These are phyloP conservation scores for Trachymyrmex cornetzi DNA, from an alignment of 1,140 invertebrate genomes.

Conservation along the genomic window DNA sequence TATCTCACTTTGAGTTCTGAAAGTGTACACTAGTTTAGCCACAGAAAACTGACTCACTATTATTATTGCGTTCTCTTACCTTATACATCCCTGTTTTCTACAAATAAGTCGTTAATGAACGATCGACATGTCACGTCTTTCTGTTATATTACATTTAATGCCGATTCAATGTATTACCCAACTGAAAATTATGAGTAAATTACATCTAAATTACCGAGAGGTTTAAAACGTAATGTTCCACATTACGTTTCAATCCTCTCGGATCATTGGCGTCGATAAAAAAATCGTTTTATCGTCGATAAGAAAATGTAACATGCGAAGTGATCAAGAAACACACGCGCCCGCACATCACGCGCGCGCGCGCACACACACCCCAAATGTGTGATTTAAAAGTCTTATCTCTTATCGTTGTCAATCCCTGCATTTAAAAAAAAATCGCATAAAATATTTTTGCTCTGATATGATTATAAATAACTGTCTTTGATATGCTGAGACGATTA, in stretches of 20 bases:
- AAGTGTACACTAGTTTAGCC: too few relatives aligned
- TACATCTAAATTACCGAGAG: neutral
- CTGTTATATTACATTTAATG: neutral
- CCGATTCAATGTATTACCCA: neutral
- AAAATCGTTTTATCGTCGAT: neutral
- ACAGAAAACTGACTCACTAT: neutral
- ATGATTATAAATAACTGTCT: neutral
- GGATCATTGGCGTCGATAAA: neutral
- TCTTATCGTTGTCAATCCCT: neutral
- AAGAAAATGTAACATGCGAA: neutral
- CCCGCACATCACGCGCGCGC: too few relatives aligned
- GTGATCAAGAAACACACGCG: too few relatives aligned
- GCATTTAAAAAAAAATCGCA: neutral
- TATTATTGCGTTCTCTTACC: neutral
- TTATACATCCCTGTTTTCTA: neutral
- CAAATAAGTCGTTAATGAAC: neutral
- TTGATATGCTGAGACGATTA: neutral
- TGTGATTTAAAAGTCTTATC: neutral
- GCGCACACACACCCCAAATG: too few relatives aligned
- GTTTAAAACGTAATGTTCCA: neutral
- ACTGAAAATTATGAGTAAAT: neutral
- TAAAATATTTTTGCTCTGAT: neutral
- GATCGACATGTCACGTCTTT: neutral
- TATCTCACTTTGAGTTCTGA: too few relatives aligned
- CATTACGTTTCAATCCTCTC: too few relatives aligned